These are phyloP conservation scores for Xiphophorus couchianus DNA, from an alignment of 2,113 vertebrate species.

Conservation along the genomic window DNA sequence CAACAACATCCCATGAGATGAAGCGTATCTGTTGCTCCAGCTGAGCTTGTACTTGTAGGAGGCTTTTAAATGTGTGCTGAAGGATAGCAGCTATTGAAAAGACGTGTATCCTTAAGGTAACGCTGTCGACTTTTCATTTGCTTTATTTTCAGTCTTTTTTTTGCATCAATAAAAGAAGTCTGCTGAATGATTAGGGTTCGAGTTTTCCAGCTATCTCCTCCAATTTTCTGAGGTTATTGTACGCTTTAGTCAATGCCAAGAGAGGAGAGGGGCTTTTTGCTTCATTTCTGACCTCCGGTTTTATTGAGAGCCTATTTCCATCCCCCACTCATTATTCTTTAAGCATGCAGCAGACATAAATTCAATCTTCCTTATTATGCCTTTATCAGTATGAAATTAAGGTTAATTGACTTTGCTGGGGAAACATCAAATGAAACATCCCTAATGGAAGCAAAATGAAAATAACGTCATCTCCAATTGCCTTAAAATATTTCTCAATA, in stretches of 20 bases:
- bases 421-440: conserved; percentile 70
- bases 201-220: conserved; percentile 57
- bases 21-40: conserved; percentile 77
- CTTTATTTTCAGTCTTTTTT: neutral
- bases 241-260: conserved; percentile 53
- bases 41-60: conserved; percentile 78
- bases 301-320: conserved; percentile 37
- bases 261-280: conserved; percentile 40
- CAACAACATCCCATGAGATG: conserved; percentile 78
- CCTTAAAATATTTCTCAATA: conserved; percentile 84
- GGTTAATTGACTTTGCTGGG: conserved; percentile 82
- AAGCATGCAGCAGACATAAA: conserved; percentile 58
- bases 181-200: conserved; percentile 60
- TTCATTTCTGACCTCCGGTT: conserved; percentile 40
- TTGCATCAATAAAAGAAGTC: conserved; percentile 40
- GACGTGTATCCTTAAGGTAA: conserved; percentile 71
- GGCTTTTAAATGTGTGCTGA: conserved; percentile 73
- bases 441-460: conserved; percentile 81
- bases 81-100: conserved; percentile 71
- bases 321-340: conserved; percentile 49
- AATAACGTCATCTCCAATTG: conserved; percentile 81
- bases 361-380: conserved; percentile 69
- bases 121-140: conserved; percentile 66
- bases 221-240: conserved; percentile 50
- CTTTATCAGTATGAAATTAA: conserved; percentile 76